Conservation (phyloP, 2,113 vertebrate species). For the Malurus melanocephalus region DNA sequence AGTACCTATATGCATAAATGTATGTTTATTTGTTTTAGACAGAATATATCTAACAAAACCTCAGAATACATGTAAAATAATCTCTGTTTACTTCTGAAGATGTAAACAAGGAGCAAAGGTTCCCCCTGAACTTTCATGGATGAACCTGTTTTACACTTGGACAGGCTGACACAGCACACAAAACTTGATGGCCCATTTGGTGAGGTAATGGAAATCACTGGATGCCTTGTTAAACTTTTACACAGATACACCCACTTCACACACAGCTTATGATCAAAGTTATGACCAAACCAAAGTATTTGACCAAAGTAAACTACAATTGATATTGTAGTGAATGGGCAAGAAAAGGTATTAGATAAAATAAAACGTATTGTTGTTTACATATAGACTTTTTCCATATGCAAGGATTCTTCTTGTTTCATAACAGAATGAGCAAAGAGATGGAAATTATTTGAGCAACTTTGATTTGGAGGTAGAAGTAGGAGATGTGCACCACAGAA, state of each 20-base stretch:
- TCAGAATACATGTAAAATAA: not conserved
- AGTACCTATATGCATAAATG: not conserved
- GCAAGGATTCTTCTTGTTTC: not conserved
- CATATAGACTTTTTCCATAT: not conserved
- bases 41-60: not conserved
- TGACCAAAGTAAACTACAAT: not conserved
- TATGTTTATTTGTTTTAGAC: not conserved
- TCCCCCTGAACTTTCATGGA: not conserved
- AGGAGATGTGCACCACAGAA: not conserved
- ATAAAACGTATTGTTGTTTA: not conserved
- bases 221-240: not conserved
- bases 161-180: not conserved
- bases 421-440: not conserved
- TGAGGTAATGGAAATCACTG: not conserved
- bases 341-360: not conserved
- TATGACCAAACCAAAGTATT: not conserved
- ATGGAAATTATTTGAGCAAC: not conserved
- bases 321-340: not conserved
- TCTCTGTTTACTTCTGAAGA: not conserved
- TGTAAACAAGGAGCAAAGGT: not conserved
- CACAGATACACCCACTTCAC: not conserved
- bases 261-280: not conserved
- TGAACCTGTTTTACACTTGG: not conserved
- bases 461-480: not conserved
- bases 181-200: not conserved